Evolutionary conservation across 2,113 vertebrate species (phyloP).

Genomic region (Elephantulus edwardii): DNA sequence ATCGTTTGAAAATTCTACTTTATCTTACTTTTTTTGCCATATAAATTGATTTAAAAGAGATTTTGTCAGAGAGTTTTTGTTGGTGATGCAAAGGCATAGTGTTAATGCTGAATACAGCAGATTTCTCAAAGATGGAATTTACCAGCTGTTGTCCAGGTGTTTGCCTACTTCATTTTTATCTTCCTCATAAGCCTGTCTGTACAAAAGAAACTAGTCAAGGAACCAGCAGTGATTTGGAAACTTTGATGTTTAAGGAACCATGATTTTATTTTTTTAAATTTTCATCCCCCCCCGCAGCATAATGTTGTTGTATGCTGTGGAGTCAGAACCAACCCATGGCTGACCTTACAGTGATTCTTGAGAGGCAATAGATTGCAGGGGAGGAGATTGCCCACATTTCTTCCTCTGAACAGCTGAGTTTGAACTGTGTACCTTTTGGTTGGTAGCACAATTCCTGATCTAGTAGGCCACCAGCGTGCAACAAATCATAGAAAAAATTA

Average conservation of each 20-base stretch:
- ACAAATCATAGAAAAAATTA: not conserved
- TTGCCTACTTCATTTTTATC: not conserved
- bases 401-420: no score
- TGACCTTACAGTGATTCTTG: no score
- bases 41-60: not conserved
- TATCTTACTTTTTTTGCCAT: not conserved
- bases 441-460: no score
- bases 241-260: not conserved
- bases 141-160: not conserved
- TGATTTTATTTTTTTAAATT: not conserved
- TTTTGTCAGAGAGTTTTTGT: not conserved
- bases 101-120: fast-evolving
- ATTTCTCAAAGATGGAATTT: not conserved
- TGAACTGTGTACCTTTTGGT: no score
- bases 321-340: no score
- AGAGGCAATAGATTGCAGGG: no score
- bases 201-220: not conserved
- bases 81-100: not conserved
- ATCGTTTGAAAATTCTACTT: not conserved
- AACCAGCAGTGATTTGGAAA: not conserved
- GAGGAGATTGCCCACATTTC: no score
- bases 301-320: no score
- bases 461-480: not conserved
- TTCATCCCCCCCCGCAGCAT: no score
- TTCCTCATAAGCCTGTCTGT: not conserved